Conservation (phyloP, 2,113 vertebrate species). For the Setophaga coronata region DNA sequence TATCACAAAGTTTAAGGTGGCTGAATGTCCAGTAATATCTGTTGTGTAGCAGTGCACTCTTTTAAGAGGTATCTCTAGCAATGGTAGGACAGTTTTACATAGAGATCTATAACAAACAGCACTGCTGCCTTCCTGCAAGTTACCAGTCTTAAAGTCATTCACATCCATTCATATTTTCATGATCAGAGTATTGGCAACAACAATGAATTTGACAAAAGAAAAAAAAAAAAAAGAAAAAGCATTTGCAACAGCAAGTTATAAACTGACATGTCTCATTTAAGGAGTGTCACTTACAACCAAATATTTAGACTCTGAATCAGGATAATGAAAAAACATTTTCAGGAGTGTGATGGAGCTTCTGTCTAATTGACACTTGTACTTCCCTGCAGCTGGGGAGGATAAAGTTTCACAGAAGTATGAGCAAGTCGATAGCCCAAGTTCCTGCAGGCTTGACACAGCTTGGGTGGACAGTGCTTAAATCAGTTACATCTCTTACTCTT, state of each 20-base stretch:
- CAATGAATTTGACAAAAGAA: not conserved
- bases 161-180: not conserved
- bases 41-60: not conserved
- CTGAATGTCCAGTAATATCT: not conserved
- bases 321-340: slow-evolving; percentile 52
- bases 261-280: slow-evolving; percentile 46
- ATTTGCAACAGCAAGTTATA: not conserved
- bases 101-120: not conserved
- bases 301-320: slow-evolving; percentile 59
- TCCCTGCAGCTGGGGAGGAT: slow-evolving; percentile 1
- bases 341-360: slow-evolving; percentile 16
- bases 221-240: not conserved
- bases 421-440: not conserved
- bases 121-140: not conserved
- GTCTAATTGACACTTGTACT: slow-evolving; percentile 24
- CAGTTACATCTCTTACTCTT: not conserved
- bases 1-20: not conserved
- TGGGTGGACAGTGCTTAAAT: not conserved
- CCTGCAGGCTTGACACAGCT: not conserved
- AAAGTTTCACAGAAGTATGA: not conserved
- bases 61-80: not conserved
- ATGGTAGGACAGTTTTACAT: not conserved
- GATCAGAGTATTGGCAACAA: not conserved
- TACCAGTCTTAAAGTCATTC: not conserved
- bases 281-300: slow-evolving; percentile 35